Evolutionary conservation across 2,113 vertebrate genomes (phyloP).

Genomic region (Phyllostomus hastatus): DNA sequence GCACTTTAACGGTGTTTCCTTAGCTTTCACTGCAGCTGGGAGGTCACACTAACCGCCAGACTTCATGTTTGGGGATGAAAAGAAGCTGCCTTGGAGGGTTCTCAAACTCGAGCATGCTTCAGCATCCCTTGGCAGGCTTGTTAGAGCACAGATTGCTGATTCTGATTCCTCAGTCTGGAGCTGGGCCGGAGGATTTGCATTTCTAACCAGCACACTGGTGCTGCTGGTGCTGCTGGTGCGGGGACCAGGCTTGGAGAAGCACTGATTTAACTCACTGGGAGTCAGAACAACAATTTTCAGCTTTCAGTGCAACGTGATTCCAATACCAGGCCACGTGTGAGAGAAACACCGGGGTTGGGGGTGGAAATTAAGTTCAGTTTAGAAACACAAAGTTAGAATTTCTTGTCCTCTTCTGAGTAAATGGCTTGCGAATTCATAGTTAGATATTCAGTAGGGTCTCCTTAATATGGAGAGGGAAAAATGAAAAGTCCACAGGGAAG

Average conservation of each 20-base stretch:
- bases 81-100: neutral
- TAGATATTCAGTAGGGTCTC: neutral
- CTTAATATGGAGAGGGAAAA: slow-evolving; percentile 22
- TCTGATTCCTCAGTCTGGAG: neutral
- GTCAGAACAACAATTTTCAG: neutral
- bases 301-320: neutral
- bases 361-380: neutral
- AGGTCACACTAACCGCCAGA: neutral
- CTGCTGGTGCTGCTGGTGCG: neutral
- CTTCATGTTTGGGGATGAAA: neutral
- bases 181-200: neutral
- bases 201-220: neutral
- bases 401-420: neutral
- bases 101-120: neutral
- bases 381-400: slow-evolving; percentile 6
- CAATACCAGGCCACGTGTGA: neutral
- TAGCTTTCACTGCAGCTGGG: neutral
- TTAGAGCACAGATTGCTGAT: neutral
- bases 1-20: neutral
- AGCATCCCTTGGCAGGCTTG: neutral
- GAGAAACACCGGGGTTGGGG: neutral
- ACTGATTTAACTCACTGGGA: neutral
- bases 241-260: neutral
- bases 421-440: neutral
- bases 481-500: neutral